Evolutionary conservation across 2,797 vertebrate genomes (phyloP), one percentile per base, ranked within the genome.

Genomic region (Trichosurus vulpecula): DNA sequence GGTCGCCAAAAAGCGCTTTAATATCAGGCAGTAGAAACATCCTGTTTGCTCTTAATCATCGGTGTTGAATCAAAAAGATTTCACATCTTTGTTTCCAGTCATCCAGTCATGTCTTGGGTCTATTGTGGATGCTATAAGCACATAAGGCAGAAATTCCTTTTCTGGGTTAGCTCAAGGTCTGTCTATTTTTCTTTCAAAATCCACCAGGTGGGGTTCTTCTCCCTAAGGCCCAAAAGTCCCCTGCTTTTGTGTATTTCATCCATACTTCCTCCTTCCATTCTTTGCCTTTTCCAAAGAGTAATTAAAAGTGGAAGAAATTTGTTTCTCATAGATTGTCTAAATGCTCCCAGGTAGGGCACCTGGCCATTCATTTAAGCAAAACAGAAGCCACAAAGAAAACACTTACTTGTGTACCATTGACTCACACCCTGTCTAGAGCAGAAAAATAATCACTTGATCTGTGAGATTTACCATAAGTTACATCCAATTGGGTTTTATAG

Each of bases 41-140:
- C 93, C 61, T 1, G 41, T 93, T 93, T 94, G 61, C 61, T 54
- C 52, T 95, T 97, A 94, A 94, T 94, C 96, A 1, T 3, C 12
- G 47, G 53, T 92, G 95, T 35, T 53, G 92, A 96, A 61, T 92
- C 57, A 58, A 56, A 95, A 54, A 74, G 74, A 30, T n/a, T 91
- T 56, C 22, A 35, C 0, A 94, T 51, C 55, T 92, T 56, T 56
- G n/a, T 93, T 95, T 14, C n/a, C 56, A 19, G 31, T 52, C 54
- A 16, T 3, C 94, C 56, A 47, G 30, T 90, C 94, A 25, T 9
- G 9, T n/a, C 81, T 91, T 1, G 14, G n/a, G 66, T 41, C 66
- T 74, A 9, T 58, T n/a, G 12, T 56, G 19, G 89, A 54, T 14
- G 25, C 8, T 47, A 93, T 22, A 53, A 74, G 10, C 9, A 93